Evolutionary conservation across 2,888 invertebrate genomes (phyloP).

Genomic region (Cordylochernes scorpioides): DNA sequence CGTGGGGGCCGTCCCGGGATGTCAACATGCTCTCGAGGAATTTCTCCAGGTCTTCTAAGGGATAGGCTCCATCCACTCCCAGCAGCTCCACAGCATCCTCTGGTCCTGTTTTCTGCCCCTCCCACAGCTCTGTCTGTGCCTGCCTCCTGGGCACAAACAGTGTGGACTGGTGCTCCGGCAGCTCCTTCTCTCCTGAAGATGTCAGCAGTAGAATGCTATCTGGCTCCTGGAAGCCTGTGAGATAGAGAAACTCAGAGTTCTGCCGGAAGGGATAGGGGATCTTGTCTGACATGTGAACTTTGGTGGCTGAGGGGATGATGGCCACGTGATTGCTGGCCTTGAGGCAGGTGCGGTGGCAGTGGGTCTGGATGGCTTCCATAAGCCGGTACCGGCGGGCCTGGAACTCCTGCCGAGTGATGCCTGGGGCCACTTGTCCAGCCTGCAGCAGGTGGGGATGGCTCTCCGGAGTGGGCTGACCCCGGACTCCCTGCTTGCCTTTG

Average conservation of each 20-base stretch:
- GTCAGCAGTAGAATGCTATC: constrained; percentile 35
- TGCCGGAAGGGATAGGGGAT: constrained; percentile 84
- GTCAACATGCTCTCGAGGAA: too few relatives aligned
- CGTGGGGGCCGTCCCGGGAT: too few relatives aligned
- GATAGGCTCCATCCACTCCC: constrained; percentile 46
- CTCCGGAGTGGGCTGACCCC: constrained; percentile 51
- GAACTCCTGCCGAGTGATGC: constrained; percentile 42
- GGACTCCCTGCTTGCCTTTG: too few relatives aligned
- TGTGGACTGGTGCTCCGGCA: constrained; percentile 17
- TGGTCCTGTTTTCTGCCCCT: constrained; percentile 57
- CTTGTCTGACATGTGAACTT: constrained; percentile 70
- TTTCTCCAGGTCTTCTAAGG: constrained; percentile 34
- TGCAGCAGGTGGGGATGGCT: constrained; percentile 57
- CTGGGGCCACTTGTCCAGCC: constrained; percentile 32
- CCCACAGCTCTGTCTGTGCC: constrained; percentile 61
- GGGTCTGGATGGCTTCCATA: constrained; percentile 20
- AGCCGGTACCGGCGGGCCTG: constrained; percentile 36
- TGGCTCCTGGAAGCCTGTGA: constrained; percentile 68
- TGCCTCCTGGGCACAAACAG: constrained; percentile 29
- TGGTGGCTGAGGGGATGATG: constrained; percentile 53
- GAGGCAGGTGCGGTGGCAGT: not conserved
- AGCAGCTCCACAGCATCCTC: constrained; percentile 40
- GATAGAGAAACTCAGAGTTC: constrained; percentile 64
- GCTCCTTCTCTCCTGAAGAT: constrained; percentile 19
- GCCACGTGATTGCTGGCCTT: constrained; percentile 30